Conservation (phyloP, 2,888 invertebrate genomes). For the Pterobdella sp. region DNA sequence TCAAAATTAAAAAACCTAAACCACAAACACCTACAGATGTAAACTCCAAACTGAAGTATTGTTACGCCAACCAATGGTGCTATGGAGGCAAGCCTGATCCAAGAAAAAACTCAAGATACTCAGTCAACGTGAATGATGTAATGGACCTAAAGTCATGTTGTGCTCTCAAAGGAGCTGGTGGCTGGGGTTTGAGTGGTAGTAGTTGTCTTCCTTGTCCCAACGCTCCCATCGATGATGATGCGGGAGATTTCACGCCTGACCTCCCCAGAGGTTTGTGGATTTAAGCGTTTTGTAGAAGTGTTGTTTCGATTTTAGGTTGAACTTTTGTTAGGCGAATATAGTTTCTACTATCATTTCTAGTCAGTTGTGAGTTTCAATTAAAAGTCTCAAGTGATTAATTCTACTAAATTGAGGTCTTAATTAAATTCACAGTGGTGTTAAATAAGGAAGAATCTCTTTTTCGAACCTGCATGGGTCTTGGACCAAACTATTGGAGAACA, state of each 20-base stretch:
- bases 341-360: not conserved
- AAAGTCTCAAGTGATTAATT: too few species aligned
- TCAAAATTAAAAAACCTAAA: not conserved
- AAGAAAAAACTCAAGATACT: not conserved
- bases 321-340: not conserved
- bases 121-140: slow-evolving; percentile 8
- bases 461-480: slow-evolving; percentile 40
- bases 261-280: slow-evolving; percentile 23
- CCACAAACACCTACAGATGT: slow-evolving; percentile 14
- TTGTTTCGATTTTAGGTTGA: too few species aligned
- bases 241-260: slow-evolving; percentile 17
- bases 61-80: slow-evolving; percentile 21
- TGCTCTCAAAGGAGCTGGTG: slow-evolving; percentile 18
- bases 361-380: not conserved
- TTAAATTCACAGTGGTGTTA: slow-evolving; percentile 9
- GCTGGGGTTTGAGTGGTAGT: slow-evolving; percentile 19
- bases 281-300: too few species aligned
- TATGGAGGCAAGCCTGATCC: slow-evolving; percentile 22
- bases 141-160: slow-evolving; percentile 19
- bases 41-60: slow-evolving; percentile 17
- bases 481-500: slow-evolving; percentile 60
- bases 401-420: too few species aligned
- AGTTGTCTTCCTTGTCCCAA: slow-evolving; percentile 17
- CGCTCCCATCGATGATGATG: slow-evolving; percentile 20
- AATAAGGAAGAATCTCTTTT: slow-evolving; percentile 33